Conservation (phyloP, 2,113 vertebrate genomes). For the Merops nubicus region DNA sequence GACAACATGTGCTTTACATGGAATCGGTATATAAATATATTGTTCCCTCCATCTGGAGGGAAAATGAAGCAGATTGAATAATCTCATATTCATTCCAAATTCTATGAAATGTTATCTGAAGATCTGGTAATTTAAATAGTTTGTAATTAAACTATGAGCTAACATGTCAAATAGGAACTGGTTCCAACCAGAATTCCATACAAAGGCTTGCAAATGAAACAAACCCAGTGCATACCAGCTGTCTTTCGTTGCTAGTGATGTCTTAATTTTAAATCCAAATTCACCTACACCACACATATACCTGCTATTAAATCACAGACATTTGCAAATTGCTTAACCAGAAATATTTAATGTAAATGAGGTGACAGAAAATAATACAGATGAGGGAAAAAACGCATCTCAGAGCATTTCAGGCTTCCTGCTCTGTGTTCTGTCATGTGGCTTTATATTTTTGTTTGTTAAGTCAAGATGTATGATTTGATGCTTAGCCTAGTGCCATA, state of each 20-base stretch:
- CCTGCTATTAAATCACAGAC: background rate
- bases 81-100: background rate
- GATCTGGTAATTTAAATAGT: constrained; percentile 14
- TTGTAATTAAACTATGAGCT: constrained; percentile 34
- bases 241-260: background rate
- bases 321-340: constrained; percentile 19
- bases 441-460: background rate
- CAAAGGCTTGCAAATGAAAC: background rate
- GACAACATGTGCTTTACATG: background rate
- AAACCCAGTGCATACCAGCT: constrained; percentile 16
- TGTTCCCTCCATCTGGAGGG: background rate
- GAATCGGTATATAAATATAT: background rate
- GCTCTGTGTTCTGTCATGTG: background rate
- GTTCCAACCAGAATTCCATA: constrained; percentile 9
- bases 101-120: background rate
- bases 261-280: background rate
- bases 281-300: background rate
- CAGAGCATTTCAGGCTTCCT: background rate
- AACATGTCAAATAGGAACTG: background rate
- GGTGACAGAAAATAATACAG: constrained; percentile 19
- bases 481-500: background rate
- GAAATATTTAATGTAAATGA: constrained; percentile 44
- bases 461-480: background rate
- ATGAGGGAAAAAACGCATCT: background rate
- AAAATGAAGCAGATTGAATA: background rate